A percentile compares a stretch with the other conserved stretches of the same genome.
These are phyloP conservation scores for Drosophila affinis DNA, from an alignment of 2,888 invertebrate genomes.

Conservation along the genomic window DNA sequence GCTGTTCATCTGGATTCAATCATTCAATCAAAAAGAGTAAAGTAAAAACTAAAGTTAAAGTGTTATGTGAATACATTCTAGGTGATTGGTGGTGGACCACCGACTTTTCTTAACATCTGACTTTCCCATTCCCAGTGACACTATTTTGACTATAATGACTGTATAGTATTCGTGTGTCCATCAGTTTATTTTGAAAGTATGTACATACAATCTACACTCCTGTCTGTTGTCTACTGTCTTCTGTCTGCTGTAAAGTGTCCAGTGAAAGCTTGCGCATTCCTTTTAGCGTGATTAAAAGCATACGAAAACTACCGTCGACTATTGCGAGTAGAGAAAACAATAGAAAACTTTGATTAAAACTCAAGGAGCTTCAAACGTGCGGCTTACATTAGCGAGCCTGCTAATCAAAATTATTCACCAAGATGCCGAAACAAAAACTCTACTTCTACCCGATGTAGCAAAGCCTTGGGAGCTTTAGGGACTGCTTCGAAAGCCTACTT, in stretches of 20 bases:
- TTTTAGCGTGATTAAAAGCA: slow-evolving; percentile 5
- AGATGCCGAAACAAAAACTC: neutral
- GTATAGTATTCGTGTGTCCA: neutral
- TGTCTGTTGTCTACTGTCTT: too few species aligned
- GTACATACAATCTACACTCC: too few species aligned
- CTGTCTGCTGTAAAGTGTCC: neutral
- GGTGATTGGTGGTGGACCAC: neutral
- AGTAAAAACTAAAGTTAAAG: too few species aligned
- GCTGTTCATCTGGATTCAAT: too few species aligned
- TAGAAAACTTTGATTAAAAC: neutral
- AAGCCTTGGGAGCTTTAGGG: too few species aligned
- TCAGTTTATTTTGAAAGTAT: neutral
- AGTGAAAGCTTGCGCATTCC: neutral
- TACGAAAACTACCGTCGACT: neutral
- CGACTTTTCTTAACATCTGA: too few species aligned
- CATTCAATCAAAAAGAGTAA: too few species aligned
- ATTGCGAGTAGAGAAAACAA: neutral
- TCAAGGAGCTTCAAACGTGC: neutral
- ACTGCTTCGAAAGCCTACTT: too few species aligned
- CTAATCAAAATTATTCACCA: neutral
- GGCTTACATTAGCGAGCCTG: too few species aligned
- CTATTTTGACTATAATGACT: too few species aligned
- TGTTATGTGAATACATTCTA: neutral
- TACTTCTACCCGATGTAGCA: too few species aligned
- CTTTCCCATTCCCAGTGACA: too few species aligned